A percentile compares a stretch with the other conserved stretches of the same genome.
Conservation (phyloP, 2,888 invertebrate species). For the Graphium colonna region DNA sequence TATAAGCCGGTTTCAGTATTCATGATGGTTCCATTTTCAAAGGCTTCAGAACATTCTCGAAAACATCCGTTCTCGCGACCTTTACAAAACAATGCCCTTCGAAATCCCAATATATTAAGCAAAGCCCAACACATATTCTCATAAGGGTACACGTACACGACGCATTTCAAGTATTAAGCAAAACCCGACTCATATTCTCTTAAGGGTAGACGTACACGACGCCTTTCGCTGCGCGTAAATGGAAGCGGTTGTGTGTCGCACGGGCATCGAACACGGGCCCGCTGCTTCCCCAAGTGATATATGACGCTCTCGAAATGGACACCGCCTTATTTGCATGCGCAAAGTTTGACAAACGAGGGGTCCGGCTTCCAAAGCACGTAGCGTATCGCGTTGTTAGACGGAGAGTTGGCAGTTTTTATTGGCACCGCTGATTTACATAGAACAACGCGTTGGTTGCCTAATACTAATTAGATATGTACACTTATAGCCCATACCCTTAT, state of each 20-base stretch:
- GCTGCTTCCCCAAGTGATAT: constrained; percentile 34
- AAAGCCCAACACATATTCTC: constrained; percentile 15
- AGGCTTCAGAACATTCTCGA: no score
- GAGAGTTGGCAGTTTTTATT: not conserved
- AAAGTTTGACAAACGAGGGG: constrained; percentile 21
- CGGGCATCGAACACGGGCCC: constrained; percentile 31
- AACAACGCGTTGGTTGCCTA: no score
- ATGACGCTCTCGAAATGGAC: constrained; percentile 27
- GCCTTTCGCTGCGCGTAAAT: constrained; percentile 50
- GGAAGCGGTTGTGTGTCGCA: constrained; percentile 47
- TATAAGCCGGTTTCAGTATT: no score
- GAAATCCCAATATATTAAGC: no score
- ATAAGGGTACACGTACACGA: constrained; percentile 29
- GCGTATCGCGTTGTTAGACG: constrained; percentile 1
- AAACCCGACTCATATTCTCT: constrained; percentile 16
- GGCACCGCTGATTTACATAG: not conserved
- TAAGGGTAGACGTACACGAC: constrained; percentile 30
- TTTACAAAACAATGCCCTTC: no score
- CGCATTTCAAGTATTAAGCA: no score
- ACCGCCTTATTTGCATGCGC: constrained; percentile 18
- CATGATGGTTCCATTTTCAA: no score
- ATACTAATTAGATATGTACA: no score
- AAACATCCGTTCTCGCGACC: no score
- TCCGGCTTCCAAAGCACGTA: constrained; percentile 10
- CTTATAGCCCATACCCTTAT: no score